These are phyloP conservation scores for Acromyrmex charruanus DNA, from an alignment of 1,140 invertebrate genomes.

Conservation along the genomic window DNA sequence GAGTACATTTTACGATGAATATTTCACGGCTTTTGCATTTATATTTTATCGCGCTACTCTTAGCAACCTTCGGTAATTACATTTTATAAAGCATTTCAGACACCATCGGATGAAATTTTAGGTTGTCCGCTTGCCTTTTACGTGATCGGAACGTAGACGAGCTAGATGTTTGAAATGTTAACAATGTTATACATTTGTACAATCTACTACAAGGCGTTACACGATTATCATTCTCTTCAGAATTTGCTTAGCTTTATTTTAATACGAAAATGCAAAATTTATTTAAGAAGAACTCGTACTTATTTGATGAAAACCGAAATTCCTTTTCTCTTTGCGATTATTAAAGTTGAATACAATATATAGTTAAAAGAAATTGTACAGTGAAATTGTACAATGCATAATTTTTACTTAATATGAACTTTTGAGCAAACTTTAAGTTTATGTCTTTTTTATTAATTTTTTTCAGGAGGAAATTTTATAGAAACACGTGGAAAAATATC, in stretches of 20 bases:
- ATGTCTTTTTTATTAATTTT: background rate
- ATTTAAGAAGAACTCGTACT: background rate
- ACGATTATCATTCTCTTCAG: background rate
- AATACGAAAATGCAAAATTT: slow-evolving; percentile 4
- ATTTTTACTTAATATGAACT: slow-evolving; percentile 1
- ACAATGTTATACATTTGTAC: slow-evolving; percentile 11
- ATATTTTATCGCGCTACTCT: slow-evolving; percentile 24
- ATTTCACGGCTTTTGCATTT: slow-evolving; percentile 46
- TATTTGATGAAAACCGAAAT: background rate
- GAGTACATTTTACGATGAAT: slow-evolving; percentile 36
- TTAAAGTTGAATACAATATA: slow-evolving; percentile 9
- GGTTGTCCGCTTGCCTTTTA: slow-evolving; percentile 9
- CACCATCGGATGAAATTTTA: slow-evolving; percentile 25
- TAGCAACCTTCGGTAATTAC: slow-evolving; percentile 25
- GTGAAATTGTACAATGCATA: background rate
- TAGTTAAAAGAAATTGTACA: slow-evolving; percentile 4
- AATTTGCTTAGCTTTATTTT: background rate
- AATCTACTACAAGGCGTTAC: background rate
- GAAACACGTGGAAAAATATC: background rate
- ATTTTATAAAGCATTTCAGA: slow-evolving; percentile 39
- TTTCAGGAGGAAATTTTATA: background rate
- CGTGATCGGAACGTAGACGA: slow-evolving; percentile 3
- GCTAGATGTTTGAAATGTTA: slow-evolving; percentile 5
- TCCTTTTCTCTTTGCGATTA: background rate
- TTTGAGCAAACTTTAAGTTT: slow-evolving; percentile 2